These are phyloP conservation scores for Pseudopleuronectes americanus DNA, from an alignment of 2,797 vertebrate genomes.

Conservation along the genomic window DNA sequence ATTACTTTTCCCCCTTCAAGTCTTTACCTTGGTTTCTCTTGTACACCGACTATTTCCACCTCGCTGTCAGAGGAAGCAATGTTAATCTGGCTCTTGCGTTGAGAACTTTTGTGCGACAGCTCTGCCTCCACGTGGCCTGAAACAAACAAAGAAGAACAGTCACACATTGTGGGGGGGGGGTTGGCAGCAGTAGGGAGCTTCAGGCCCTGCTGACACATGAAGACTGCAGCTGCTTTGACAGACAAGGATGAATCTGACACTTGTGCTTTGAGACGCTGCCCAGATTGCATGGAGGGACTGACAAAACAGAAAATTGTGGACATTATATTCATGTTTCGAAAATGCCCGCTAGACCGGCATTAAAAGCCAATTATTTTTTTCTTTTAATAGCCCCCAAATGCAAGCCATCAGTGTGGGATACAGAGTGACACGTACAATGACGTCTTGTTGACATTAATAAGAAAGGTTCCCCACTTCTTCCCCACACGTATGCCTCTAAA, in stretches of 20 bases:
- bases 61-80: conserved; percentile 95
- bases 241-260: conserved; percentile 55
- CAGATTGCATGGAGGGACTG: conserved; percentile 37
- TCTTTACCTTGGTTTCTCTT: conserved; percentile 92
- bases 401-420: conserved; percentile 32
- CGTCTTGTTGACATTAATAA: conserved; percentile 49
- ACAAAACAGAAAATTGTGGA: conserved; percentile 42
- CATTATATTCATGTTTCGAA: conserved; percentile 37
- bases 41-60: conserved; percentile 97
- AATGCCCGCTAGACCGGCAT: conserved; percentile 25
- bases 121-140: conserved; percentile 89
- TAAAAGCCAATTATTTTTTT: conserved; percentile 34
- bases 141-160: conserved; percentile 72
- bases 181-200: conserved; percentile 35
- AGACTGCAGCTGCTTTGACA: conserved; percentile 69
- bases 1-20: neutral
- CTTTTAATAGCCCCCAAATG: conserved; percentile 35
- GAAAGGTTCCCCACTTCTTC: conserved; percentile 33
- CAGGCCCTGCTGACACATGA: conserved; percentile 58
- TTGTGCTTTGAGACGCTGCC: conserved; percentile 32
- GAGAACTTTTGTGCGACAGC: conserved; percentile 82
- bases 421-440: conserved; percentile 48
- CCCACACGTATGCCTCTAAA: conserved; percentile 57
- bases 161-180: conserved; percentile 50
- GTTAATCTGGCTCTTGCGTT: conserved; percentile 89